phyloP scores from a whole-genome alignment of 2,888 invertebrate genomes.

The Stegophylla sp. region DNA sequence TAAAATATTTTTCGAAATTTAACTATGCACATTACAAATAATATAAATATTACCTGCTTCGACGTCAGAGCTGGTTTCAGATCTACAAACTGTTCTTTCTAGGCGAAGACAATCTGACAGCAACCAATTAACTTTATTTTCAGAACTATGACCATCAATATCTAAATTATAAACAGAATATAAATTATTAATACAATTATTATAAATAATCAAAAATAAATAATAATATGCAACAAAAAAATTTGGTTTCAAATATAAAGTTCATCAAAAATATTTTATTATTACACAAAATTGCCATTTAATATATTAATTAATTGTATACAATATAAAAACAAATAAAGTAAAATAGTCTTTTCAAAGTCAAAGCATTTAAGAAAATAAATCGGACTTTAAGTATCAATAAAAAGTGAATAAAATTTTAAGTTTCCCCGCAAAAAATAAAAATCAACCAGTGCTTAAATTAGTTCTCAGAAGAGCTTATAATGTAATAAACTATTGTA shows the following conservation, averaged over 20 bases:
- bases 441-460: too few species aligned
- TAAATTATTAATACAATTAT: background rate
- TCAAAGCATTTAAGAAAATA: too few species aligned
- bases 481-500: too few species aligned
- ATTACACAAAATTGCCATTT: background rate
- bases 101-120: constrained; percentile 78
- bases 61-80: constrained; percentile 74
- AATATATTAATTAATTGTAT: too few species aligned
- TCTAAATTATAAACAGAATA: constrained; percentile 37
- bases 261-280: background rate
- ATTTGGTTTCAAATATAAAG: background rate
- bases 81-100: constrained; percentile 77
- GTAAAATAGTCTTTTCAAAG: too few species aligned
- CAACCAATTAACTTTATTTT: constrained; percentile 58
- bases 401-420: too few species aligned
- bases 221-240: background rate
- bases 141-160: constrained; percentile 58
- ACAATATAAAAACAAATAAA: too few species aligned
- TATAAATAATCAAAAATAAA: background rate
- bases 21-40: background rate
- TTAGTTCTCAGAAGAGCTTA: too few species aligned
- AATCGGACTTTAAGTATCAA: too few species aligned
- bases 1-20: too few species aligned
- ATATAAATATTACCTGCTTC: constrained; percentile 73
- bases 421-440: too few species aligned